Evolutionary conservation across 2,888 invertebrate species (phyloP).

Genomic region (Sarcophaga caerulescens): DNA sequence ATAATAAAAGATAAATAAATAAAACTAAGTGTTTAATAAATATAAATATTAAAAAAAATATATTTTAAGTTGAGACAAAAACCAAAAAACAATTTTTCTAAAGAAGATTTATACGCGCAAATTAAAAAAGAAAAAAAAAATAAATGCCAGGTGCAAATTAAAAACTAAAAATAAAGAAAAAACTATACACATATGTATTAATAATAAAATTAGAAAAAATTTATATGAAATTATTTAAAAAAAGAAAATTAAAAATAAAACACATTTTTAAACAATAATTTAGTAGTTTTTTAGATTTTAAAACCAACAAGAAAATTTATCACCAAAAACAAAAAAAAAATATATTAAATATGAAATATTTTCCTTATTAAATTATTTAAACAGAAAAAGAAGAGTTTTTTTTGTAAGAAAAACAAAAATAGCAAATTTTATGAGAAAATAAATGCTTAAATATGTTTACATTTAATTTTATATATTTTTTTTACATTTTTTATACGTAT

Average conservation of each 20-base stretch:
- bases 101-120: slow-evolving; percentile 63
- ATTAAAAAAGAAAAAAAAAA: slow-evolving; percentile 31
- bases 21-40: background rate
- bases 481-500: too few relatives aligned
- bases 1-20: slow-evolving; percentile 42
- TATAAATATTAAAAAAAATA: slow-evolving; percentile 1
- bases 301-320: slow-evolving; percentile 7
- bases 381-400: background rate
- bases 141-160: slow-evolving; percentile 61
- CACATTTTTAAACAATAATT: slow-evolving; percentile 51
- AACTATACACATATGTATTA: background rate
- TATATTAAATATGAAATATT: slow-evolving; percentile 6
- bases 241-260: slow-evolving; percentile 16
- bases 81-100: slow-evolving; percentile 38
- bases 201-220: slow-evolving; percentile 49
- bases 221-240: slow-evolving; percentile 43
- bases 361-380: slow-evolving; percentile 1
- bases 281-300: slow-evolving; percentile 47
- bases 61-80: slow-evolving; percentile 42
- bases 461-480: too few relatives aligned
- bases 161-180: slow-evolving; percentile 1
- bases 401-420: slow-evolving; percentile 2
- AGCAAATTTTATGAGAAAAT: background rate
- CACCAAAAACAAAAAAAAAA: slow-evolving; percentile 12
- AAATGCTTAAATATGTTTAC: too few relatives aligned